Evolutionary conservation across 1,140 invertebrate genomes (phyloP), one percentile per base, ranked within the genome.

Genomic region (Berghia stephanieae): DNA sequence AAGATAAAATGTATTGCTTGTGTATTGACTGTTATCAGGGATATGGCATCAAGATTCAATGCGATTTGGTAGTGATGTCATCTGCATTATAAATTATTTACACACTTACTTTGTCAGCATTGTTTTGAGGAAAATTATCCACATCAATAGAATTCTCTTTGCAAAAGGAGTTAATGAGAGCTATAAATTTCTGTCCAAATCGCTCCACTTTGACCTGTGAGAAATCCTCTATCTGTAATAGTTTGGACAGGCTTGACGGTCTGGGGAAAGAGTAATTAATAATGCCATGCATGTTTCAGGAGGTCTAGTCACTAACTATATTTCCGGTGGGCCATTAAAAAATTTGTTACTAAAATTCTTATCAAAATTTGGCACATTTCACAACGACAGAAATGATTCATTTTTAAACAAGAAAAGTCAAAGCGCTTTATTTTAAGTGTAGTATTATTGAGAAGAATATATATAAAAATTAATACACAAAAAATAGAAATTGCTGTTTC

Each of bases 191-290:
- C 24, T 85, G 63, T 21, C 92, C 92, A 89, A 92, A 93, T 79
- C 91, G 91, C 55, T 89, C 83, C n/a, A 91, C 90, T 86, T 92
- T 92, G 0, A 88, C 89, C 82, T 91, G 90, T 5, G 90, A 90
- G 79, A 93, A 91, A 57, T 92, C 92, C 83, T 93, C 92, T 78
- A 93, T 88, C 86, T 86, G 85, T 49, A 81, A 70, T 46, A 93
- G 78, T 27, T 87, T 86, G 34, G 88, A 78, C 4, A 90, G 77
- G 21, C 82, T 90, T 66, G 82, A 84, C 4, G 92, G 92, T 76
- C 90, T 90, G 52, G 43, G 82, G 24, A 73, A 6, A 68, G n/a
- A 74, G 10, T 43, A 24, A 40, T 27, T 27, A 42, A n/a, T 36
- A 55, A 13, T 63, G 21, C 1, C 8, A 55, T 0, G 13, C 34